A percentile compares a stretch with the other conserved stretches of the same genome.
These are phyloP conservation scores for Alloscopus bannaensis DNA, from an alignment of 2,888 invertebrate species.

Conservation along the genomic window DNA sequence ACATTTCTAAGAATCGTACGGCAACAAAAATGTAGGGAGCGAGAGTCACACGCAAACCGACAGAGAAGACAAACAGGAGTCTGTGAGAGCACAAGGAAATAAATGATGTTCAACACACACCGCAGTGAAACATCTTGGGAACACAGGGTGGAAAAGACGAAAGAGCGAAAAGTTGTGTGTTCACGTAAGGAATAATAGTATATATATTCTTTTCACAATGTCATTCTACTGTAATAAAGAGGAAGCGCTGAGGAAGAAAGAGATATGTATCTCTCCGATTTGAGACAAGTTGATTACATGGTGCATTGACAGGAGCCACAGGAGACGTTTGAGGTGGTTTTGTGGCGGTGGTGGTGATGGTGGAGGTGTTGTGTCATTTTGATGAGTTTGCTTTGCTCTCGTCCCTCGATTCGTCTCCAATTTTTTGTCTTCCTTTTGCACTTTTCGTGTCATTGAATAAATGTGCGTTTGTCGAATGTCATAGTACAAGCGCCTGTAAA, in stretches of 20 bases:
- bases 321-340: slow-evolving; percentile 23
- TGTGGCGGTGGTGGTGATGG: slow-evolving; percentile 3
- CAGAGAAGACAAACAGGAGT: neutral
- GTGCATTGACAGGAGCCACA: slow-evolving; percentile 55
- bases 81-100: neutral
- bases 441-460: slow-evolving; percentile 18
- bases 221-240: neutral
- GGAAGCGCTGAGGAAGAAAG: neutral
- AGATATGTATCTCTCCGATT: slow-evolving; percentile 7
- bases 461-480: slow-evolving; percentile 20
- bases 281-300: slow-evolving; percentile 26
- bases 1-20: no score
- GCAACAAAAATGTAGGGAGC: no score
- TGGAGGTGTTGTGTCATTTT: slow-evolving; percentile 8
- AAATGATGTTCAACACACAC: slow-evolving; percentile 1
- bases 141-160: no score
- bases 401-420: neutral
- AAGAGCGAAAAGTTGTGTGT: no score
- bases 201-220: neutral
- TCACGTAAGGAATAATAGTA: slow-evolving; percentile 11
- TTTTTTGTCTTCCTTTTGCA: neutral
- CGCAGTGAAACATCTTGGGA: neutral
- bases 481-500: no score
- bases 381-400: neutral
- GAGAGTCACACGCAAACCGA: no score